phyloP scores from a whole-genome alignment of 2,888 invertebrate genomes.

The Branchipolynoe longqiensis region DNA sequence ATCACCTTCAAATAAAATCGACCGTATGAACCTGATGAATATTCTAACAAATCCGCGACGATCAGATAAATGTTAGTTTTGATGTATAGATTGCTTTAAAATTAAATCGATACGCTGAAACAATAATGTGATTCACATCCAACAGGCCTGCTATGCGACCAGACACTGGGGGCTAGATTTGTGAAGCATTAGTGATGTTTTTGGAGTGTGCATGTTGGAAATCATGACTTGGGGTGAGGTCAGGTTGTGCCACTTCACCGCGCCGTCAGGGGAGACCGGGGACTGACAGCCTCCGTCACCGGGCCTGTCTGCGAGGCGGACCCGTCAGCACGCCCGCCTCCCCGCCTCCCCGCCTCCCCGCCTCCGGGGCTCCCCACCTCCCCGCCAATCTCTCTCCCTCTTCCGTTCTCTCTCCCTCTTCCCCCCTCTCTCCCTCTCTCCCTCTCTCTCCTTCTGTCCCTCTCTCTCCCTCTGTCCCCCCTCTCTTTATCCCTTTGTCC shows the following conservation, averaged over 20 bases:
- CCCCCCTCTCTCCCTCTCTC: background rate
- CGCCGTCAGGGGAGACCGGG: conserved; percentile 11
- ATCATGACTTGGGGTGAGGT: conserved; percentile 3
- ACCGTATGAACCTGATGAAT: no score
- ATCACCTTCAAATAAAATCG: no score
- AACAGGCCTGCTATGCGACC: no score
- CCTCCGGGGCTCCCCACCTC: no score
- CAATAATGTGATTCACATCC: no score
- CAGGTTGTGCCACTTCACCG: background rate
- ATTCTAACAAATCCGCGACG: no score
- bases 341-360: conserved; percentile 1
- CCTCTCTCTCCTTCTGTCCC: background rate
- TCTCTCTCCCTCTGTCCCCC: background rate
- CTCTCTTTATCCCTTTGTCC: background rate
- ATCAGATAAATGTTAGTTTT: no score
- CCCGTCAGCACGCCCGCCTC: conserved; percentile 11
- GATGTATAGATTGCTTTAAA: no score
- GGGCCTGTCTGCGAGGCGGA: conserved; percentile 5
- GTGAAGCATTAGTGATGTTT: no score
- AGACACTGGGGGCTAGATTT: no score
- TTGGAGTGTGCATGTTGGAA: no score
- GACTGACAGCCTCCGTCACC: conserved; percentile 43
- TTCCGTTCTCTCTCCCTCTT: background rate
- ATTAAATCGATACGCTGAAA: no score
- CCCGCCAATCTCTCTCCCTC: conserved; percentile 23